Base-by-base conservation (phyloP, 2,797 vertebrate species). In the Hoplostethus mediterraneus region DNA sequence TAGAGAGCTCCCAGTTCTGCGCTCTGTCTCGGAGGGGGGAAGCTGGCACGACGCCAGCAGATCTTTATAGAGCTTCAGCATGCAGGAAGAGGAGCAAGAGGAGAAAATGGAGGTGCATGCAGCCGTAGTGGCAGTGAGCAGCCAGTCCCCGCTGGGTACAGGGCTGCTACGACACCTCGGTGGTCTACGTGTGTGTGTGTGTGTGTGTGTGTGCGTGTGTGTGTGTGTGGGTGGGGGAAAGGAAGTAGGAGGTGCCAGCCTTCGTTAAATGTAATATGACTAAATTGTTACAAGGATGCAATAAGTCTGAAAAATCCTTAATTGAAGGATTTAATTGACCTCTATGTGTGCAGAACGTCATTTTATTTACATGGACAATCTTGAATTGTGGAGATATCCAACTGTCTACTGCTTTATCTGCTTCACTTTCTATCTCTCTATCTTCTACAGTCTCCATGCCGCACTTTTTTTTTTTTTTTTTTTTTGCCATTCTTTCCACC, bases 1-100 rank as follows among this genome's bases (percentile, higher is more conserved):
- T 66, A 45, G 56, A 63, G 60, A 60, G 73, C 45, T 64, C 51
- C 48, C 55, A 36, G 55, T 64, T 78, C 17, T 28, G 1, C 6
- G 2, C 44, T 52, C 31, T 67, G 53, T 80, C 78, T 83, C 75
- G 0, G 47, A 69, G 74, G 75, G 75, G 21, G 65, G 57, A 30
- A 58, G 61, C 52, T 59, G 67, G 49, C 59, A 28, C 54, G 45
- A 31, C 70, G 86, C 81, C 81, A 84, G 83, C 77, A 81, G 82
- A 84, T 85, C 77, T 81, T 82, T 71, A 66, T 63, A 73, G 66
- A 74, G 64, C 47, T 65, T 57, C 14, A 56, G 69, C 42, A 58
- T 36, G 54, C 11, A 64, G 68, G 16, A 51, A 47, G 17, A 21
- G 59, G 21, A 54, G 71, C 47, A 42, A 21, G 61, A 51, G 40